phyloP scores from a whole-genome alignment of 2,797 vertebrate species.

The Neosilurus hyrtlii region DNA sequence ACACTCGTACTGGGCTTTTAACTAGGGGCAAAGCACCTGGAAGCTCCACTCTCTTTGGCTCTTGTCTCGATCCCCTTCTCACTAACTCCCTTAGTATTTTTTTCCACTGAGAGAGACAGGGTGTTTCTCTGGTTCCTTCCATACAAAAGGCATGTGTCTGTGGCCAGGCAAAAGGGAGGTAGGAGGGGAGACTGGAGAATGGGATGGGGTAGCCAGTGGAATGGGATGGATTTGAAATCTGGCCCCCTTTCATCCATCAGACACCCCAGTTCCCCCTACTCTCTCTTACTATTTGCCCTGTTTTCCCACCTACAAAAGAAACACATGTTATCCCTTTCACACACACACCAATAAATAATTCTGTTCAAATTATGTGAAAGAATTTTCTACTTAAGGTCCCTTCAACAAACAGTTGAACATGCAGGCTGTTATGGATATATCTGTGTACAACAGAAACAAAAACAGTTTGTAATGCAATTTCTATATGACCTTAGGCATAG shows the following conservation, averaged over 20 bases:
- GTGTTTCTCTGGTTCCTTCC: slow-evolving; percentile 72
- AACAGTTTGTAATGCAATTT: background rate
- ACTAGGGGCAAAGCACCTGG: slow-evolving; percentile 73
- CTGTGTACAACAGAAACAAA: background rate
- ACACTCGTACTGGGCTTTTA: slow-evolving; percentile 72
- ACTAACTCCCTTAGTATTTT: slow-evolving; percentile 68
- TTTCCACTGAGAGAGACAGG: slow-evolving; percentile 69
- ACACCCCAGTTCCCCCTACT: slow-evolving; percentile 29
- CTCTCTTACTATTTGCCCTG: slow-evolving; percentile 41
- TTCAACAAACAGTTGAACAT: background rate
- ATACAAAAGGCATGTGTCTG: slow-evolving; percentile 75
- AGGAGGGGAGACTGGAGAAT: slow-evolving; percentile 69
- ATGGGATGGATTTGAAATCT: slow-evolving; percentile 64
- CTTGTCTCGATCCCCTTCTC: slow-evolving; percentile 68
- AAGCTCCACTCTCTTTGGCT: slow-evolving; percentile 71
- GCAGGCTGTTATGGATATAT: background rate
- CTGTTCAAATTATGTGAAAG: background rate
- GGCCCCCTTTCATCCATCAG: slow-evolving; percentile 49
- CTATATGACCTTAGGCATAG: background rate
- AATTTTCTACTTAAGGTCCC: background rate
- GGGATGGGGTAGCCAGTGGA: slow-evolving; percentile 66
- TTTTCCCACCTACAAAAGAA: slow-evolving; percentile 51
- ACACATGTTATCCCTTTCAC: slow-evolving; percentile 48
- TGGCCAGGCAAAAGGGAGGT: slow-evolving; percentile 63
- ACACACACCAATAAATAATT: slow-evolving; percentile 44